These are phyloP conservation scores for Myanophis thanlyinensis DNA, from an alignment of 2,113 vertebrate genomes.

Conservation along the genomic window DNA sequence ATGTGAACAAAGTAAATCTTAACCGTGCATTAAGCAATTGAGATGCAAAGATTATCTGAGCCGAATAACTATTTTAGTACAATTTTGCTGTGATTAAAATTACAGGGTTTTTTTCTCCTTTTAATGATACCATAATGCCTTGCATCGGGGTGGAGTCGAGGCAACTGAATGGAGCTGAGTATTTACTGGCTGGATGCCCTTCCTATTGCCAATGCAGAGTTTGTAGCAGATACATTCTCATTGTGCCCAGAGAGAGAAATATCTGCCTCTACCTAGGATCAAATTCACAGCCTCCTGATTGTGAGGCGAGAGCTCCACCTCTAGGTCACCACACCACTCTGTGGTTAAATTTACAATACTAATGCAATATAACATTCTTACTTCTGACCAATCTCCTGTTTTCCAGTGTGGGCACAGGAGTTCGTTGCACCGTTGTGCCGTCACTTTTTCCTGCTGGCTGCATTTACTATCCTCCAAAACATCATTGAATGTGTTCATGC, in stretches of 20 bases:
- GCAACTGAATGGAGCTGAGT: no score
- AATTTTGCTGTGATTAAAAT: neutral
- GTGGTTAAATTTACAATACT: neutral
- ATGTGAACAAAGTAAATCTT: neutral
- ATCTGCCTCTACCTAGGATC: no score
- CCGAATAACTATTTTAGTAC: neutral
- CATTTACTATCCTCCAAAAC: conserved; percentile 88
- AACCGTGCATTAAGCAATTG: neutral
- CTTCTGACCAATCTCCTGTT: conserved; percentile 94
- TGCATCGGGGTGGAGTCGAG: no score
- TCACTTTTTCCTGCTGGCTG: conserved; percentile 86
- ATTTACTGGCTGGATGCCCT: no score
- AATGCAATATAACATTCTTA: conserved; percentile 57
- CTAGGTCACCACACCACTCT: no score
- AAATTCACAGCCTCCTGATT: no score
- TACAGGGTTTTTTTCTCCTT: neutral
- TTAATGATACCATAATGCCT: no score
- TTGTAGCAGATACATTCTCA: no score
- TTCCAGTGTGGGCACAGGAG: conserved; percentile 92
- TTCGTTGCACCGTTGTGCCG: conserved; percentile 86
- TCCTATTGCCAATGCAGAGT: no score
- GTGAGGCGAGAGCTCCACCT: no score
- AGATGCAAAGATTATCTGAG: no score
- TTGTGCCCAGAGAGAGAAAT: no score
- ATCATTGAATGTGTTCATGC: conserved; percentile 79